Conservation (phyloP, 2,888 invertebrate genomes). For the Muscina levida region DNA sequence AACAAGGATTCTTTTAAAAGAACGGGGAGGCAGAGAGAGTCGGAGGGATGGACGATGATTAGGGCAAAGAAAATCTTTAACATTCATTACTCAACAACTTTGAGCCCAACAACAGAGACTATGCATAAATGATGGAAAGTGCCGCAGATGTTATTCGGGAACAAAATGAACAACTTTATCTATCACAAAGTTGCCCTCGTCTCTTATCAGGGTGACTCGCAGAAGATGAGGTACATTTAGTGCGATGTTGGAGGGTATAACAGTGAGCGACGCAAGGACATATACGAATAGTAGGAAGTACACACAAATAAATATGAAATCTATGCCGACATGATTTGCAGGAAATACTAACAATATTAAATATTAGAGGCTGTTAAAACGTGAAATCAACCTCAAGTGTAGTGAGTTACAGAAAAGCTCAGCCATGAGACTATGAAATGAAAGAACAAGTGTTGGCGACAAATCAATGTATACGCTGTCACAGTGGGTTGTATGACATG, state of each 20-base stretch:
- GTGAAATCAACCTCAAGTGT: slow-evolving; percentile 66
- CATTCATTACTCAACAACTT: not conserved
- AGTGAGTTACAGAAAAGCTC: not conserved
- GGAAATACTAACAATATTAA: slow-evolving; percentile 67
- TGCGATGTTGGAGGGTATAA: not conserved
- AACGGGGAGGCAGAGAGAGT: not conserved
- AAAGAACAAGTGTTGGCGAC: not conserved
- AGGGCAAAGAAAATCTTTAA: not conserved
- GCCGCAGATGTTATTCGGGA: slow-evolving; percentile 51
- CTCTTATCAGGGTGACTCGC: not conserved
- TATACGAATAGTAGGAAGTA: too few species aligned
- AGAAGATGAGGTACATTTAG: not conserved
- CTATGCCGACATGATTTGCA: slow-evolving; percentile 77
- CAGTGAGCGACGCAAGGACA: too few species aligned
- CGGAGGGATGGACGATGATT: too few species aligned
- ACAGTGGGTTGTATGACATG: slow-evolving; percentile 30
- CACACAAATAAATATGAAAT: slow-evolving; percentile 71
- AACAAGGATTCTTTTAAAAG: not conserved
- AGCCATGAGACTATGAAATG: slow-evolving; percentile 5
- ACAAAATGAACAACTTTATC: slow-evolving; percentile 22
- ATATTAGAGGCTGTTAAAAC: slow-evolving; percentile 49
- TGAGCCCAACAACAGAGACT: not conserved
- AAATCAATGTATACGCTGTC: not conserved
- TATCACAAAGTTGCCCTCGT: not conserved
- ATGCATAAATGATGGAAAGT: slow-evolving; percentile 48